phyloP scores from a whole-genome alignment of 92 coral and sea anemone species.

The Pocillopora grandis region DNA sequence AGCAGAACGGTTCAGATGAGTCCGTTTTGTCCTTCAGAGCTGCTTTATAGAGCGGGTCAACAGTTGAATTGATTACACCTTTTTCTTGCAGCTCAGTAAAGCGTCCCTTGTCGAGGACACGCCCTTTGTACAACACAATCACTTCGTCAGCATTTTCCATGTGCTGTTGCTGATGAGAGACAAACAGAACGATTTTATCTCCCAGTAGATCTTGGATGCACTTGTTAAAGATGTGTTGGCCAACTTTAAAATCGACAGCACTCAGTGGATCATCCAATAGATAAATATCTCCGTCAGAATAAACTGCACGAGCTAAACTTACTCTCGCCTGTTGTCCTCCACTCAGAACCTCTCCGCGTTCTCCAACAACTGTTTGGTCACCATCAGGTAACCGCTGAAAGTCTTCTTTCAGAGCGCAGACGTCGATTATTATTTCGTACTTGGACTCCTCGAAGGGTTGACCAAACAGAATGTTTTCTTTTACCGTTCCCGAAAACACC shows the following conservation, averaged over 20 bases:
- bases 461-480: conserved; percentile 7
- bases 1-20: too few relatives aligned
- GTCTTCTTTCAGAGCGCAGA: conserved; percentile 3
- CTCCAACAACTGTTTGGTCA: conserved; percentile 22
- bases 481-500: conserved; percentile 13
- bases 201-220: conserved; percentile 2
- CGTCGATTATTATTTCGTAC: not conserved
- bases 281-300: conserved; percentile 13
- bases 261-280: conserved; percentile 21
- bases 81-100: not conserved
- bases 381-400: conserved; percentile 1
- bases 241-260: conserved; percentile 19
- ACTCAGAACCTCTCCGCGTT: conserved; percentile 21
- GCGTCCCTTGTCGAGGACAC: not conserved
- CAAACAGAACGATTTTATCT: not conserved
- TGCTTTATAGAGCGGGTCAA: not conserved
- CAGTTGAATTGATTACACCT: not conserved
- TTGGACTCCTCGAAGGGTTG: not conserved
- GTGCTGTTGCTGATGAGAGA: not conserved
- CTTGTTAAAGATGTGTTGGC: conserved; percentile 13
- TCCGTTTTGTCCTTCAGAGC: too few relatives aligned
- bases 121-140: conserved; percentile 5
- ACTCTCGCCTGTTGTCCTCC: conserved; percentile 28
- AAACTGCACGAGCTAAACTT: conserved; percentile 18
- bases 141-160: conserved; percentile 7